phyloP scores from a whole-genome alignment of 2,797 vertebrate species.

The Aldrovandia affinis region DNA sequence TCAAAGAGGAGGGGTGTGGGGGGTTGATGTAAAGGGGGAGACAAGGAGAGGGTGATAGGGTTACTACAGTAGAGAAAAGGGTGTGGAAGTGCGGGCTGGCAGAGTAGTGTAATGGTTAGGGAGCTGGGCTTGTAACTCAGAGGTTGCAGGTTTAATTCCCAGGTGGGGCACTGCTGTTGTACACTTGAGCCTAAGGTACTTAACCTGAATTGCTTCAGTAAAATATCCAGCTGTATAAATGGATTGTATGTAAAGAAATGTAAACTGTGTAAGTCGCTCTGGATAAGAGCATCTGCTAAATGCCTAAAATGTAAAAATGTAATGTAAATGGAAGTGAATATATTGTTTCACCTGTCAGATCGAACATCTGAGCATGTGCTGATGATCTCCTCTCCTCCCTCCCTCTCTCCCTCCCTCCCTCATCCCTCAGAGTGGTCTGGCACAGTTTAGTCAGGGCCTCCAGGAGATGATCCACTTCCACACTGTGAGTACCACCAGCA shows the following conservation, averaged over 20 bases:
- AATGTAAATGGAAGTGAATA: too few species aligned
- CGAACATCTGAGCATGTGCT: constrained; percentile 8
- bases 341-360: constrained; percentile 15
- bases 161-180: too few species aligned
- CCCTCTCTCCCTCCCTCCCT: neutral
- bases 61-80: neutral
- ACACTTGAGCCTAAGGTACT: too few species aligned
- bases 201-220: too few species aligned
- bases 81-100: neutral
- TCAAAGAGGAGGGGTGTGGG: neutral
- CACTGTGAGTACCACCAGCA: constrained; percentile 58
- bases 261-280: too few species aligned
- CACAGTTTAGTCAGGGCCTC: constrained; percentile 73
- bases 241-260: too few species aligned
- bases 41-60: neutral
- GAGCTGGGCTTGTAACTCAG: too few species aligned
- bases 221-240: too few species aligned
- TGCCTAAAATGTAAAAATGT: too few species aligned
- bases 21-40: neutral
- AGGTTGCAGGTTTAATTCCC: too few species aligned
- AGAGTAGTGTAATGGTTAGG: too few species aligned
- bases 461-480: constrained; percentile 76
- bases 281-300: too few species aligned
- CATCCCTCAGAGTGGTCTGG: constrained; percentile 65
- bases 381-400: constrained; percentile 41